Conservation (phyloP, 2,888 invertebrate genomes). For the Mycalesis mineus region DNA sequence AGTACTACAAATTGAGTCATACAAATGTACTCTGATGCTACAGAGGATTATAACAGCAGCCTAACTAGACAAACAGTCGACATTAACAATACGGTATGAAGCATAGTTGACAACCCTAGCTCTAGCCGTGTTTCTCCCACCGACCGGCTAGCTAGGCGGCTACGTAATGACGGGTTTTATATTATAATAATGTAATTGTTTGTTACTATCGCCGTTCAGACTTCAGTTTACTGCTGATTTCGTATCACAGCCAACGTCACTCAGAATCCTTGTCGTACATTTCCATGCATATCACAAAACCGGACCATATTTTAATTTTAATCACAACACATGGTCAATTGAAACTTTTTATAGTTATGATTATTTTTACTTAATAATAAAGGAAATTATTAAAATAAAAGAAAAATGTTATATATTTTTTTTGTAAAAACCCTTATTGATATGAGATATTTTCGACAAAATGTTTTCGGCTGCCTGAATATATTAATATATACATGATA, state of each 20-base stretch:
- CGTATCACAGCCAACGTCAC: slow-evolving; percentile 20
- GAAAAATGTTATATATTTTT: too few relatives aligned
- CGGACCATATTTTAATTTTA: background rate
- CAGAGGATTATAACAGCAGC: too few relatives aligned
- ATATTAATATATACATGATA: background rate
- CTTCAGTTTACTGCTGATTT: slow-evolving; percentile 23
- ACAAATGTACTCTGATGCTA: too few relatives aligned
- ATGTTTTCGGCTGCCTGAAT: background rate
- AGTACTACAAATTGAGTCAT: too few relatives aligned
- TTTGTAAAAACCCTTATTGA: too few relatives aligned
- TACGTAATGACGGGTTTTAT: slow-evolving; percentile 33
- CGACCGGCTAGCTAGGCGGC: slow-evolving; percentile 9
- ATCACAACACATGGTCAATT: background rate
- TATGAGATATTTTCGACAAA: too few relatives aligned
- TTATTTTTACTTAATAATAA: background rate
- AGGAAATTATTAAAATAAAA: background rate
- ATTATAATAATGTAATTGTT: slow-evolving; percentile 18
- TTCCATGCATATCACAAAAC: background rate
- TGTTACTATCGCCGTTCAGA: slow-evolving; percentile 34
- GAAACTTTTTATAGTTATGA: background rate
- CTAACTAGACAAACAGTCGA: too few relatives aligned
- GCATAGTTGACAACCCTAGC: too few relatives aligned
- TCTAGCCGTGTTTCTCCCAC: slow-evolving; percentile 33
- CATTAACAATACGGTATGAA: too few relatives aligned
- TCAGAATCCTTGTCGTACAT: slow-evolving; percentile 1